Base-by-base conservation (phyloP, 2,113 vertebrate genomes). In the Rousettus leschenaultii region DNA sequence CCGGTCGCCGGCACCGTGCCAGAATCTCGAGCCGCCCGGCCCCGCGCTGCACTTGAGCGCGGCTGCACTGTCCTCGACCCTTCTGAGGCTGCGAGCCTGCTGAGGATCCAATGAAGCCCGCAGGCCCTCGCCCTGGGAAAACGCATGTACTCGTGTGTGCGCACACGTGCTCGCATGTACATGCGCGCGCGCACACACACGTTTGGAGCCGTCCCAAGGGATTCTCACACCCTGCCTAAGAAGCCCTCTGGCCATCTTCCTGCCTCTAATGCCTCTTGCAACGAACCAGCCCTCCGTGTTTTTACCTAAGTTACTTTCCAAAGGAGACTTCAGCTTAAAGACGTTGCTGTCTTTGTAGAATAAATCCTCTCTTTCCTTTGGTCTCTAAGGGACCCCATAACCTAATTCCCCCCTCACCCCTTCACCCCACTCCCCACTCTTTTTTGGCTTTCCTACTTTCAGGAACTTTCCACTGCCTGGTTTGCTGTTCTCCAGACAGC, bases 71-170 rank as follows among this genome's bases (percentile, higher is more conserved):
- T 82, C 48, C 55, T 92, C 33, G 51, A 30, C 19, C 16, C 33
- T 87, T 61, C 4, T 30, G 65, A 66, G 22, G 22, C 43, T 43
- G 38, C 26, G 16, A n/a, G 61, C 43, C 5, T 26, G 45, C 45
- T 55, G 30, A 19, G 35, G 10, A 19, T 33, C 68, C 74, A 63
- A 28, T 59, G 40, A 48, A 26, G n/a, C 12, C 45, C 4, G 0
- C 12, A 65, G 43, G 6, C 57, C 30, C 21, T 35, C 33, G 70
- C 75, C 65, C 55, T 19, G 45, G 89, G 75, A 43, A 33, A 59
- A 35, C 30, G 38, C 4, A 0, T 70, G 57, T 3, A 1, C 7
- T 35, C 57, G n/a, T n/a, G 28, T 2, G 4, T 21, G 2, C 35
- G 65, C 19, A 22, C 16, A 22, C n/a, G n/a, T n/a, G n/a, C n/a